These are phyloP conservation scores for Potamarius usumacintae DNA, from an alignment of 2,113 vertebrate species.

Conservation along the genomic window DNA sequence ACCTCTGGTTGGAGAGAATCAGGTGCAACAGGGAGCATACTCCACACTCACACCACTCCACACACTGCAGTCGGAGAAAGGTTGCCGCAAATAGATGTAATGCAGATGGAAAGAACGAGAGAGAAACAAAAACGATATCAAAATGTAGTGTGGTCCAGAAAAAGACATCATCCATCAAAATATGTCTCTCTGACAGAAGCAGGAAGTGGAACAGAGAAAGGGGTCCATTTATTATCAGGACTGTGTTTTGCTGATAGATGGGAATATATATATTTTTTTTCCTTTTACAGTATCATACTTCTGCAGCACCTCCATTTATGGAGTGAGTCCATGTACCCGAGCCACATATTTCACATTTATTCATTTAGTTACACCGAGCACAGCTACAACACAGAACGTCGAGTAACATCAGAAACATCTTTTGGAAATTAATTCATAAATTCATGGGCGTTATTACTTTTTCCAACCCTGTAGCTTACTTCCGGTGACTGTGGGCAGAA, in stretches of 20 bases:
- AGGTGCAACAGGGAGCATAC: constrained; percentile 1
- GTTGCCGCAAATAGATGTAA: constrained; percentile 23
- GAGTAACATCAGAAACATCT: constrained; percentile 11
- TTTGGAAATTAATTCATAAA: constrained; percentile 24
- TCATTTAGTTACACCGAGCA: not conserved
- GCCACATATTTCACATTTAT: constrained; percentile 26
- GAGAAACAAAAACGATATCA: constrained; percentile 24
- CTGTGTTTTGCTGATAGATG: constrained; percentile 44
- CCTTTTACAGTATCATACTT: constrained; percentile 31
- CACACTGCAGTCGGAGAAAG: not conserved
- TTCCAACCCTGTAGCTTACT: not conserved
- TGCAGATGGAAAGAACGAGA: not conserved
- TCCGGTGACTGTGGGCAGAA: constrained; percentile 2
- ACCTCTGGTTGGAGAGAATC: constrained; percentile 26
- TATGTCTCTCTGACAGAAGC: constrained; percentile 40
- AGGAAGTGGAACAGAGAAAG: constrained; percentile 45
- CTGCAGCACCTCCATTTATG: constrained; percentile 16
- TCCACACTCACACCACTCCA: constrained; percentile 22
- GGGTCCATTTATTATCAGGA: constrained; percentile 42
- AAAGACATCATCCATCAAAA: constrained; percentile 56
- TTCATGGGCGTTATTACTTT: constrained; percentile 35
- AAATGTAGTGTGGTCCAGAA: constrained; percentile 41
- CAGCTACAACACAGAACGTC: constrained; percentile 11
- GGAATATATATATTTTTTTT: constrained; percentile 24
- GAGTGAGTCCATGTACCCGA: constrained; percentile 3